A percentile compares a stretch with the other conserved stretches of the same genome.
These are phyloP conservation scores for Drosophila atripex DNA, from an alignment of 2,888 invertebrate genomes.

Conservation along the genomic window DNA sequence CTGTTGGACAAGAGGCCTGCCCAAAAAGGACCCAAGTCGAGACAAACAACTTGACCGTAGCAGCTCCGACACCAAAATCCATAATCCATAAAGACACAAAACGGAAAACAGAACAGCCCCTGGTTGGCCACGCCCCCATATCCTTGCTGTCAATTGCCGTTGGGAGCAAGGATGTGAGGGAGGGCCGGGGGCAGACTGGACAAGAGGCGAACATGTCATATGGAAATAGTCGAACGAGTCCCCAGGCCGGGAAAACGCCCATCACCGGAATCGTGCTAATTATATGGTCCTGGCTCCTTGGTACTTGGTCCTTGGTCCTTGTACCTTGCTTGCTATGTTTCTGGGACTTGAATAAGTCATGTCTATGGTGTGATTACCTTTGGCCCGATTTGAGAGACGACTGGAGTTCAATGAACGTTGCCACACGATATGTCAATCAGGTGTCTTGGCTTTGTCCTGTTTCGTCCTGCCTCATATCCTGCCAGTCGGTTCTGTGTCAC, in stretches of 20 bases:
- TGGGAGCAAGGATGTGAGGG: neutral
- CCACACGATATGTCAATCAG: constrained; percentile 6
- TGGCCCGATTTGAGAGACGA: neutral
- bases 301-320: constrained; percentile 2
- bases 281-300: too few species aligned
- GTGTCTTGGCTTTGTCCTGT: neutral
- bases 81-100: constrained; percentile 32
- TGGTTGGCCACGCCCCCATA: neutral
- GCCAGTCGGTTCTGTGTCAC: neutral
- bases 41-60: too few species aligned
- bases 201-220: constrained; percentile 21
- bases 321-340: neutral
- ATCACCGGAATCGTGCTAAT: constrained; percentile 35
- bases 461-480: neutral
- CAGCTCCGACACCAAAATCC: constrained; percentile 12
- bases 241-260: constrained; percentile 3
- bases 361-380: constrained; percentile 4
- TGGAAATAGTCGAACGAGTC: constrained; percentile 12
- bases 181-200: neutral
- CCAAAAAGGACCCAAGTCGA: neutral
- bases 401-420: neutral
- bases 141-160: neutral
- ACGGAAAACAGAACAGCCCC: neutral
- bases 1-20: too few species aligned
- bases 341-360: neutral